Percentiles rank a stretch among this genome's conserved stretches.
These are phyloP conservation scores for Parnassius orleans DNA, from an alignment of 2,888 invertebrate genomes.

Conservation along the genomic window DNA sequence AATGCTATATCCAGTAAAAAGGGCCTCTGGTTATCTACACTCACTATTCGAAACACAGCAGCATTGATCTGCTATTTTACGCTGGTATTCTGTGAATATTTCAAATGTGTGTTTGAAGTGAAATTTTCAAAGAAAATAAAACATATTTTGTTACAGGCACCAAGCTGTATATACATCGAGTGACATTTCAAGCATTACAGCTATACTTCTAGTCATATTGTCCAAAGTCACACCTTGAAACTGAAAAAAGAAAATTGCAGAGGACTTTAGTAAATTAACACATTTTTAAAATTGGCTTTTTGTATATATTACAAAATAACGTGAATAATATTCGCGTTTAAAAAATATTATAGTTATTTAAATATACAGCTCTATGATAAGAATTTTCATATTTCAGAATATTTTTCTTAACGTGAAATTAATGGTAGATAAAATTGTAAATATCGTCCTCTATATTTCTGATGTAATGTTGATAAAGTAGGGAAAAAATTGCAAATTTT, in stretches of 20 bases:
- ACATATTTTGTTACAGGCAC: slow-evolving; percentile 19
- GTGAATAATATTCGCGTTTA: slow-evolving; percentile 17
- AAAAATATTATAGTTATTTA: slow-evolving; percentile 38
- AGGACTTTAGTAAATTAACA: background rate
- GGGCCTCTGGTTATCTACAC: too few relatives aligned
- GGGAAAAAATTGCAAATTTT: slow-evolving; percentile 21
- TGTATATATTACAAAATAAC: slow-evolving; percentile 32
- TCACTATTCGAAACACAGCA: too few relatives aligned
- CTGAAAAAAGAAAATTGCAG: background rate
- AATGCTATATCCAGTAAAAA: too few relatives aligned
- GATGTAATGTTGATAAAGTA: slow-evolving; percentile 43
- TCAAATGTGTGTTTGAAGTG: too few relatives aligned
- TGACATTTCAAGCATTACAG: slow-evolving; percentile 12
- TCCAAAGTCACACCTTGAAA: slow-evolving; percentile 31
- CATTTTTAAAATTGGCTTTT: slow-evolving; percentile 35
- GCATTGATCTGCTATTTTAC: too few relatives aligned
- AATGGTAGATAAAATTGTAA: slow-evolving; percentile 47
- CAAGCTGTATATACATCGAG: slow-evolving; percentile 4
- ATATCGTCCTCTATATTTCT: slow-evolving; percentile 49
- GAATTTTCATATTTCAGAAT: slow-evolving; percentile 48
- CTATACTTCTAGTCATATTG: slow-evolving; percentile 38
- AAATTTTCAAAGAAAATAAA: background rate
- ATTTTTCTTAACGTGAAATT: slow-evolving; percentile 51
- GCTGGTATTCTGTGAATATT: too few relatives aligned
- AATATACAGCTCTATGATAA: slow-evolving; percentile 51